Conservation (phyloP, 1,140 invertebrate species). For the Lepidurus packardi region DNA sequence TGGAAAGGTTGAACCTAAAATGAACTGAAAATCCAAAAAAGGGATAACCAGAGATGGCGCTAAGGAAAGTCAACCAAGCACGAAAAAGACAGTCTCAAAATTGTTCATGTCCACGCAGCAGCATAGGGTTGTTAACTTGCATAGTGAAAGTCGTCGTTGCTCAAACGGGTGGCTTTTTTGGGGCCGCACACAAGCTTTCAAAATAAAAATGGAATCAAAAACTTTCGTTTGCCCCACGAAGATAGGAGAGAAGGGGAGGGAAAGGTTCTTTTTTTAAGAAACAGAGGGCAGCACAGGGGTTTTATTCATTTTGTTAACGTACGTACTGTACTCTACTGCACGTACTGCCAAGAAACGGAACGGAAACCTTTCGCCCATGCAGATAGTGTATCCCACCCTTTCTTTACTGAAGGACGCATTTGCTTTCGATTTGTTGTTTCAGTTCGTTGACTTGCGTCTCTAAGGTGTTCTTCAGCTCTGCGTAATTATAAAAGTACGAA, state of each 20-base stretch:
- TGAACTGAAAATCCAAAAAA: not conserved
- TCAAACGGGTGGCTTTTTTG: constrained; percentile 18
- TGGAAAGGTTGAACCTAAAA: not conserved
- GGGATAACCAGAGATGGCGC: not conserved
- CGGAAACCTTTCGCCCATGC: not conserved
- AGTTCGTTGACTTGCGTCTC: constrained; percentile 90
- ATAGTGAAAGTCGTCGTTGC: constrained; percentile 21
- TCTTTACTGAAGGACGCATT: constrained; percentile 75
- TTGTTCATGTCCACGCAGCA: constrained; percentile 18
- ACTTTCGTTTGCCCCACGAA: too few species aligned
- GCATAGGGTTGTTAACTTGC: constrained; percentile 21
- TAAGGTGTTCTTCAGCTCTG: constrained; percentile 91
- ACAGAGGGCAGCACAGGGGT: too few species aligned
- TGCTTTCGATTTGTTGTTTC: constrained; percentile 88
- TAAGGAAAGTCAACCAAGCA: not conserved
- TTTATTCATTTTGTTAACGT: too few species aligned
- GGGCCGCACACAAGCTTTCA: constrained; percentile 1
- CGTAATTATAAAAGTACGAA: constrained; percentile 44
- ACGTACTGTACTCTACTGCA: too few species aligned
- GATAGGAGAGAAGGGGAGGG: not conserved
- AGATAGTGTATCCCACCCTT: not conserved
- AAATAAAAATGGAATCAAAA: not conserved
- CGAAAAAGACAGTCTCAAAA: constrained; percentile 2
- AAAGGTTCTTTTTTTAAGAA: not conserved
- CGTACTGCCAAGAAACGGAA: not conserved